Conservation (phyloP, 1,140 invertebrate genomes). For the Leptinotarsa lineolata region DNA sequence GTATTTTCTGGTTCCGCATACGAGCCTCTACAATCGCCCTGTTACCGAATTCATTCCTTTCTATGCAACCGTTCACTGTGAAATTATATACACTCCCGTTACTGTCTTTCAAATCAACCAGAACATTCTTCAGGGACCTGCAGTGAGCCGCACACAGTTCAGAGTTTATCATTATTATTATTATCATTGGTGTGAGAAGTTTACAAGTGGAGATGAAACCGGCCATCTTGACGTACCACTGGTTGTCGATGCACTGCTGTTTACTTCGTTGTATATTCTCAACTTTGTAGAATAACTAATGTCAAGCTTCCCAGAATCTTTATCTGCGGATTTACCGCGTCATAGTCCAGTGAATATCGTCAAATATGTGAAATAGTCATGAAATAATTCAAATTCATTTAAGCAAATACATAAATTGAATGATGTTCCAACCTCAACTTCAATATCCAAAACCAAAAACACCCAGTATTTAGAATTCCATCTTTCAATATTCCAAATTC, state of each 20-base stretch:
- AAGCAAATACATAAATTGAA: too few relatives aligned
- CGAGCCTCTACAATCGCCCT: conserved; percentile 21
- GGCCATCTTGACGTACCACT: neutral
- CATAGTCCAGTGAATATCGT: too few relatives aligned
- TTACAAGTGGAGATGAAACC: neutral
- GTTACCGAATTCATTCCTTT: conserved; percentile 24
- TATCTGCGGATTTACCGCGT: too few relatives aligned
- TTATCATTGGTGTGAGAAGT: neutral
- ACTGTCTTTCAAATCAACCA: neutral
- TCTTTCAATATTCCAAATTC: too few relatives aligned
- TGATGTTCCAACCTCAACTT: too few relatives aligned
- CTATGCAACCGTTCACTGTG: conserved; percentile 33
- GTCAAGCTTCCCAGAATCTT: neutral
- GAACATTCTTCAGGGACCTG: neutral
- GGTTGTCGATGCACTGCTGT: neutral
- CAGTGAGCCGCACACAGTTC: neutral
- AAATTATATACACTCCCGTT: neutral
- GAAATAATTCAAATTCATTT: too few relatives aligned
- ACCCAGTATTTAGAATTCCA: too few relatives aligned
- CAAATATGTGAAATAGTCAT: too few relatives aligned
- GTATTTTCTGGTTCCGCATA: conserved; percentile 32
- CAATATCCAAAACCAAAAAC: too few relatives aligned
- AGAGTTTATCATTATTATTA: neutral
- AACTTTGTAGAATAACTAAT: neutral
- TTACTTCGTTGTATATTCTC: neutral